These are phyloP conservation scores for Andrena camellia DNA, from an alignment of 2,888 invertebrate genomes.

Conservation along the genomic window DNA sequence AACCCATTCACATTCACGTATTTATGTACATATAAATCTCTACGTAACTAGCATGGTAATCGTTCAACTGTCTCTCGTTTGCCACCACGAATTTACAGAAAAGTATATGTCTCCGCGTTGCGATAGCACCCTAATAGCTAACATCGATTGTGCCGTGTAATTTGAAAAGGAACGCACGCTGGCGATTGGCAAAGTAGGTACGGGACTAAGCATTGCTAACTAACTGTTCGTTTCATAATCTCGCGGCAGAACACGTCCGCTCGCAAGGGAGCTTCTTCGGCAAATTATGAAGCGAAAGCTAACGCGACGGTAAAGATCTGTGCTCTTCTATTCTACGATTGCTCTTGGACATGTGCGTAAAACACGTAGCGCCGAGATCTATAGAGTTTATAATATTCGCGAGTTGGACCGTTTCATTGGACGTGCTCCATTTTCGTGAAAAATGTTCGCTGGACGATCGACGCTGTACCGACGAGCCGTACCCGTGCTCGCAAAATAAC, in stretches of 20 bases:
- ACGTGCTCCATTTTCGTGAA: not conserved
- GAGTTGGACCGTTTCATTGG: conserved; percentile 10
- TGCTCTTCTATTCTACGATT: too few relatives aligned
- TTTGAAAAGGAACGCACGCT: not conserved
- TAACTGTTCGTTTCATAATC: not conserved
- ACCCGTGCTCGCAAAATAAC: not conserved
- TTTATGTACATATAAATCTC: conserved; percentile 36
- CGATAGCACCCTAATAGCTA: too few relatives aligned
- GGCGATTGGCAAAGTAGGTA: not conserved
- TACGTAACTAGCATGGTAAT: conserved; percentile 17
- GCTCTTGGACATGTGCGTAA: too few relatives aligned
- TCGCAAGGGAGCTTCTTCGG: not conserved
- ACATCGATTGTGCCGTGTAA: conserved; percentile 2
- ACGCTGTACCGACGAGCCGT: not conserved
- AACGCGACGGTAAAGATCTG: not conserved
- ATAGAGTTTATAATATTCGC: not conserved
- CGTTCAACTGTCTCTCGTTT: conserved; percentile 28
- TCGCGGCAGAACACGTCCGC: too few relatives aligned
- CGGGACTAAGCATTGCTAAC: not conserved
- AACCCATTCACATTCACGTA: conserved; percentile 4
- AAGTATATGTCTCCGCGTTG: not conserved
- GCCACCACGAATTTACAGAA: conserved; percentile 17
- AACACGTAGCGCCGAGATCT: too few relatives aligned
- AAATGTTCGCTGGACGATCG: not conserved
- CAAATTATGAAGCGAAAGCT: not conserved